These are phyloP conservation scores for Schrankia costaestrigalis DNA, from an alignment of 2,888 invertebrate species.

Conservation along the genomic window DNA sequence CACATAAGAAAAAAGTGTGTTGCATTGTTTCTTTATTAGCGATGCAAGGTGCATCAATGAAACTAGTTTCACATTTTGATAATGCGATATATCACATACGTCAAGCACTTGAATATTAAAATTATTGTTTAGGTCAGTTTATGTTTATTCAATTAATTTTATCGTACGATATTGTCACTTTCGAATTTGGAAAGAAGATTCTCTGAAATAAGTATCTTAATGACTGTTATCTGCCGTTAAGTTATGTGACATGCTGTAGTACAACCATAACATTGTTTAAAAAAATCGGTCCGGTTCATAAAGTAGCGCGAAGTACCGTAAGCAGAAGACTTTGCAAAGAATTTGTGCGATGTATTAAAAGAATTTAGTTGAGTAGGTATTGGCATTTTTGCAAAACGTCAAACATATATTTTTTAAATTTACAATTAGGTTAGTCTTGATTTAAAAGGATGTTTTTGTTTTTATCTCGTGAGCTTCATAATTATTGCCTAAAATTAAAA, in stretches of 20 bases:
- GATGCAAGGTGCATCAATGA: constrained; percentile 29
- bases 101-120: constrained; percentile 7
- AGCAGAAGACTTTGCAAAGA: constrained; percentile 12
- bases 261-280: constrained; percentile 6
- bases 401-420: too few relatives aligned
- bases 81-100: constrained; percentile 1
- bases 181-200: too few relatives aligned
- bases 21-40: constrained; percentile 53
- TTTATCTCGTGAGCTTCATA: too few relatives aligned
- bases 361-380: neutral
- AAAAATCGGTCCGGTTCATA: constrained; percentile 18
- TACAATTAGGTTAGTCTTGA: too few relatives aligned
- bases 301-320: constrained; percentile 27
- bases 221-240: constrained; percentile 7
- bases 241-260: constrained; percentile 1
- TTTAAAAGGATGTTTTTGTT: too few relatives aligned
- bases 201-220: too few relatives aligned
- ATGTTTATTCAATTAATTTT: too few relatives aligned
- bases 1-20: constrained; percentile 60
- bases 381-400: neutral
- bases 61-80: constrained; percentile 38
- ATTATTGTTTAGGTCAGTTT: too few relatives aligned
- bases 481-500: too few relatives aligned
- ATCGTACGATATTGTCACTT: too few relatives aligned
- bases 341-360: constrained; percentile 6